Base-by-base conservation (phyloP, 2,113 vertebrate species). In the Cervus canadensis region DNA sequence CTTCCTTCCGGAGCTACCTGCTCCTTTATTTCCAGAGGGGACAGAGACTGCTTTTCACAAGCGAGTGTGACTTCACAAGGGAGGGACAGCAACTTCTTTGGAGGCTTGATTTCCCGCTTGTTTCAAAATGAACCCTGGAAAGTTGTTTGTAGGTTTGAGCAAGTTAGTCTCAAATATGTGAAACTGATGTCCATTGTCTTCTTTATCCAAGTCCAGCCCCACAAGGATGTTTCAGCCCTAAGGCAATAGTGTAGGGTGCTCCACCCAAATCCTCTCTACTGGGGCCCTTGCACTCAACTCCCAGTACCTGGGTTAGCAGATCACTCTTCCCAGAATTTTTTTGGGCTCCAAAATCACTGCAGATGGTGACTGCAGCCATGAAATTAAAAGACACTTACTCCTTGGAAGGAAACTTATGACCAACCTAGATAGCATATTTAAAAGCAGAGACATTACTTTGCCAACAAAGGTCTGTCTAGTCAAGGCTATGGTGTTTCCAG, bases 111-210 rank as follows among this genome's bases (percentile, higher is more conserved):
- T 82, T 26, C 54, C 60, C 2, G 10, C 33, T 59, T 45, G 45
- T 87, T 96, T 96, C 33, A 64, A 93, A 96, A 91, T n/a, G 71
- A 86, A 95, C 5, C 36, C 36, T 81, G 40, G 40, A 40, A 40
- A 40, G 40, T 40, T 40, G 40, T 40, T 40, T 40, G 40, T 40
- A 40, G 40, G 45, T 86, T 92, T 91, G 11, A 60, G 40, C 17
- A 81, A 89, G 52, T 33, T 54, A 52, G 8, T 74, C 64, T 97
- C 25, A 54, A 50, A 3, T 33, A 28, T 1, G 19, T 50, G 60
- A 62, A 40, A 43, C 71, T 43, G 30, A 7, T 16, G 5, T 93
- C 43, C 21, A 86, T 74, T 45, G 45, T 30, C 54, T 94, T 62
- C 81, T 88, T 86, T 88, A 36, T 14, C 30, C 54, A 89, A 67